Conservation (phyloP, 2,113 vertebrate genomes). For the Patagioenas fasciata region DNA sequence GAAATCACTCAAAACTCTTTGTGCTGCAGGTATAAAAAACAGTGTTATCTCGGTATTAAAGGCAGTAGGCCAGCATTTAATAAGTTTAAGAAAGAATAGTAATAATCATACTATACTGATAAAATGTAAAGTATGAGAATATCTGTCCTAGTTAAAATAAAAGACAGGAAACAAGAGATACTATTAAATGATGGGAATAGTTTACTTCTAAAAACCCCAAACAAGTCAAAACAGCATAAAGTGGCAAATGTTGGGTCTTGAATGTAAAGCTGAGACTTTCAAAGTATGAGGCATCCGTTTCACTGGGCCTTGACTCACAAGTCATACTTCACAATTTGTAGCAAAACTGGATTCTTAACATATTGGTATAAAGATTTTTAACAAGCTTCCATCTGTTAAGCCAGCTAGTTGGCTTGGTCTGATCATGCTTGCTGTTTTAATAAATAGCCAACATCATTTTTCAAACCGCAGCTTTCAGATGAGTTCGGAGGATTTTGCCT, state of each 20-base stretch:
- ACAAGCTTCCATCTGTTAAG: slow-evolving; percentile 69
- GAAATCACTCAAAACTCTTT: background rate
- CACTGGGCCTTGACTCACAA: slow-evolving; percentile 57
- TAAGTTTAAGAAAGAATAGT: background rate
- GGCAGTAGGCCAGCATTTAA: background rate
- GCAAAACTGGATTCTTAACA: slow-evolving; percentile 63
- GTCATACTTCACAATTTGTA: slow-evolving; percentile 60
- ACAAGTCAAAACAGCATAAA: background rate
- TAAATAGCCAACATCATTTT: slow-evolving; percentile 58
- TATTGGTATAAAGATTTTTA: slow-evolving; percentile 66
- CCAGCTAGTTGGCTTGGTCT: slow-evolving; percentile 48
- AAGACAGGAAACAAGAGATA: background rate
- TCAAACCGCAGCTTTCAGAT: slow-evolving; percentile 59
- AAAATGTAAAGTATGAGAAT: background rate
- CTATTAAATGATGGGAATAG: background rate
- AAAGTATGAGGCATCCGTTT: slow-evolving; percentile 51
- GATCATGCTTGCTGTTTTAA: slow-evolving; percentile 58
- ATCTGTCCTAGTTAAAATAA: background rate
- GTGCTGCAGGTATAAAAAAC: background rate
- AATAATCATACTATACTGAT: background rate
- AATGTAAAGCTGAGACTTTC: slow-evolving; percentile 33
- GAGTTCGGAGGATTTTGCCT: background rate
- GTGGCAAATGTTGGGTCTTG: slow-evolving; percentile 16
- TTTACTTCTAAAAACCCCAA: background rate
- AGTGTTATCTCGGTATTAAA: background rate